Conservation (phyloP, 2,888 invertebrate genomes). For the Drosophila suboccidentalis region DNA sequence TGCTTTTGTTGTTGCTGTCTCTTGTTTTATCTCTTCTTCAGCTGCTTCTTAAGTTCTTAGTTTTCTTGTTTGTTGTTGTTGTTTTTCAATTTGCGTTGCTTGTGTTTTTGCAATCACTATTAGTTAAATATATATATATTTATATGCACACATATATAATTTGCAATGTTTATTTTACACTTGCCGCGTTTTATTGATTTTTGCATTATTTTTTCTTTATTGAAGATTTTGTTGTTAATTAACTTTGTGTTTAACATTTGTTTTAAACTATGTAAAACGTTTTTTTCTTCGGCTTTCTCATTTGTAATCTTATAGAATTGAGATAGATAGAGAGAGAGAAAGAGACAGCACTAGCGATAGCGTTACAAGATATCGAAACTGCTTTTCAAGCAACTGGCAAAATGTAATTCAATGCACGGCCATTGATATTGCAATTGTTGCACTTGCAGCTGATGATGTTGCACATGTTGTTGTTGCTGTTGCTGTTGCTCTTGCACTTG, state of each 20-base stretch:
- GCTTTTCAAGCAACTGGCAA: conserved; percentile 6
- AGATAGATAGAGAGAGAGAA: conserved; percentile 6
- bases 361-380: conserved; percentile 11
- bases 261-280: conserved; percentile 61
- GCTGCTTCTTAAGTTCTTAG: conserved; percentile 15
- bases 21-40: conserved; percentile 16
- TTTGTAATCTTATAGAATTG: conserved; percentile 55
- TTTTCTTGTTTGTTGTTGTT: conserved; percentile 10
- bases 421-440: conserved; percentile 37
- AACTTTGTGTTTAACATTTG: conserved; percentile 30
- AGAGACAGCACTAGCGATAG: conserved; percentile 7
- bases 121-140: conserved; percentile 9
- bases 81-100: conserved; percentile 29
- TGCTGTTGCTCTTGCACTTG: conserved; percentile 27
- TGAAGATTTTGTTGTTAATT: conserved; percentile 36
- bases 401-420: conserved; percentile 37
- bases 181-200: conserved; percentile 41
- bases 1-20: conserved; percentile 29
- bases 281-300: conserved; percentile 78
- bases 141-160: conserved; percentile 3
- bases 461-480: conserved; percentile 22
- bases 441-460: conserved; percentile 21
- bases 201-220: conserved; percentile 17
- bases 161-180: conserved; percentile 46
- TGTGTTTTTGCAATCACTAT: conserved; percentile 40